Conservation (phyloP, 2,113 vertebrate genomes). For the Scomber colias region DNA sequence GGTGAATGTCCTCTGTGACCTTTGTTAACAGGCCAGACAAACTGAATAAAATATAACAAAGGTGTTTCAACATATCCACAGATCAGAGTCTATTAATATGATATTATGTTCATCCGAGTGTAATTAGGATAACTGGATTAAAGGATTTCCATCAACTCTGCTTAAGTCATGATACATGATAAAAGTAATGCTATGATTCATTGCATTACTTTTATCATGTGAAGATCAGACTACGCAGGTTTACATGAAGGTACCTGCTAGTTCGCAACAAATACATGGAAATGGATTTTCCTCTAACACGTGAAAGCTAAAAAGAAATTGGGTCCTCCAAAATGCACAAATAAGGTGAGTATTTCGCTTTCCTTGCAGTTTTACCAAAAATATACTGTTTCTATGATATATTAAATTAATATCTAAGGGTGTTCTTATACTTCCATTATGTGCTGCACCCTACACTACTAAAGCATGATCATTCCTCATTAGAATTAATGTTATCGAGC, state of each 20-base stretch:
- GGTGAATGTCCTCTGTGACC: not conserved
- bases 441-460: not conserved
- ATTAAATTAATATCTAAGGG: not conserved
- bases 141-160: slow-evolving; percentile 8
- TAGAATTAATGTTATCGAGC: not conserved
- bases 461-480: not conserved
- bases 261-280: not conserved
- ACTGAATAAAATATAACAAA: not conserved
- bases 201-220: slow-evolving; percentile 4
- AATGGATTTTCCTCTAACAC: not conserved
- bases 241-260: not conserved
- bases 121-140: slow-evolving; percentile 35
- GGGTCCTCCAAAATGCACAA: no score
- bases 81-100: not conserved
- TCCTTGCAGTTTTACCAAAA: not conserved
- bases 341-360: not conserved
- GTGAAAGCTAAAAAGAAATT: not conserved
- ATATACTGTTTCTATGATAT: not conserved
- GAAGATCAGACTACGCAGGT: not conserved
- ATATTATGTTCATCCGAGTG: slow-evolving; percentile 2
- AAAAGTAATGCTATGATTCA: no score
- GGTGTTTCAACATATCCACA: not conserved
- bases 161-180: not conserved
- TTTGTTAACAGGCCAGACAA: not conserved
- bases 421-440: not conserved